phyloP scores from a whole-genome alignment of 2,113 vertebrate genomes.

The Forbesichthys papilliferus region DNA sequence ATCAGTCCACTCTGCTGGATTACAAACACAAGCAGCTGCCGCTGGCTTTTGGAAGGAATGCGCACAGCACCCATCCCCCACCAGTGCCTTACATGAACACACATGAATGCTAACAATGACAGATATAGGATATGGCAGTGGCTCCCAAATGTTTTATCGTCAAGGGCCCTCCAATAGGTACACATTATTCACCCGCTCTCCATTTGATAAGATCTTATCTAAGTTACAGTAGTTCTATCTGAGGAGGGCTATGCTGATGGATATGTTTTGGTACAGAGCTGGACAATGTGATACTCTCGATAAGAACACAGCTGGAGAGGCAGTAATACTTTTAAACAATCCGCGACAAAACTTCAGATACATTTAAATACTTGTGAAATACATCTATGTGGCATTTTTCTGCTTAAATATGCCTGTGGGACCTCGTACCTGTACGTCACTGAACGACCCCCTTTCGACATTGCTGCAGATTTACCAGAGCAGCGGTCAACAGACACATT shows the following conservation, averaged over 20 bases:
- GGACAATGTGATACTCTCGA: background rate
- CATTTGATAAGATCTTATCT: background rate
- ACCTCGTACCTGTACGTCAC: no score
- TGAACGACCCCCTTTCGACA: no score
- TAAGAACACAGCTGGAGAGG: background rate
- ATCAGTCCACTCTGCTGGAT: constrained; percentile 41
- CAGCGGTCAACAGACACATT: constrained; percentile 7
- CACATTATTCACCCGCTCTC: no score
- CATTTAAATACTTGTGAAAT: no score
- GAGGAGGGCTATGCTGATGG: background rate
- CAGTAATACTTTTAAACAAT: no score
- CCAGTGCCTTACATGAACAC: constrained; percentile 13
- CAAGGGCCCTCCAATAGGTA: background rate
- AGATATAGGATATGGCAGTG: constrained; percentile 5
- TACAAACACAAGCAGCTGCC: constrained; percentile 48
- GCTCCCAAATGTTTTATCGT: constrained; percentile 3
- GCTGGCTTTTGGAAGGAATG: constrained; percentile 39
- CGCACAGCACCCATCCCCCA: background rate
- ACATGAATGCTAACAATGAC: constrained; percentile 15
- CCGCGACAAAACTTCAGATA: no score
- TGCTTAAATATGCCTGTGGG: no score
- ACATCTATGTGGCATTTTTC: no score
- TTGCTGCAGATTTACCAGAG: constrained; percentile 18
- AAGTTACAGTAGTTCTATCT: background rate
- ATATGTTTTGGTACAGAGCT: background rate